These are phyloP conservation scores for Thaumetopoea pityocampa DNA, from an alignment of 1,140 invertebrate species.

Conservation along the genomic window DNA sequence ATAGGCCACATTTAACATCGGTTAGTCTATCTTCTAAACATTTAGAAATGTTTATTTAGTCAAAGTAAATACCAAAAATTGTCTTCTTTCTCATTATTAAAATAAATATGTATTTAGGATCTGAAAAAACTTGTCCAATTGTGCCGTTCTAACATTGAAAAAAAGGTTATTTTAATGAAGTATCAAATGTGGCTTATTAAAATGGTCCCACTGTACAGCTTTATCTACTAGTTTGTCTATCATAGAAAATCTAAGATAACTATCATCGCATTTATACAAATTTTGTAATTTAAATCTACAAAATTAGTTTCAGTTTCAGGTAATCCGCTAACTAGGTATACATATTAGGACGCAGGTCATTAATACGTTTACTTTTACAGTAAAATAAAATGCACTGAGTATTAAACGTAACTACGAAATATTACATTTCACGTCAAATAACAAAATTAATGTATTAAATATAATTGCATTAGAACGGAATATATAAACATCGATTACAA, in stretches of 20 bases:
- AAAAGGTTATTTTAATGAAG: too few species aligned
- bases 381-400: constrained; percentile 49
- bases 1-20: too few species aligned
- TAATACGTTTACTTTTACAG: constrained; percentile 27
- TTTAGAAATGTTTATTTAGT: too few species aligned
- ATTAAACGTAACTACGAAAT: constrained; percentile 52
- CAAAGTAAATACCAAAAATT: too few species aligned
- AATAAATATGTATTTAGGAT: too few species aligned
- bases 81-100: too few species aligned
- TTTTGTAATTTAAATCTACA: constrained; percentile 60
- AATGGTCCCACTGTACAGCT: too few species aligned
- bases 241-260: constrained; percentile 73
- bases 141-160: too few species aligned
- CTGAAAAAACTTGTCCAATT: too few species aligned
- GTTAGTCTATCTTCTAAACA: too few species aligned
- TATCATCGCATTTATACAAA: constrained; percentile 59
- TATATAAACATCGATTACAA: constrained; percentile 43
- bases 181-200: too few species aligned
- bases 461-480: constrained; percentile 14
- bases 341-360: constrained; percentile 58
- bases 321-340: constrained; percentile 48
- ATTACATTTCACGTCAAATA: constrained; percentile 38
- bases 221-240: constrained; percentile 58
- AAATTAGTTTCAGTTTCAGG: constrained; percentile 44
- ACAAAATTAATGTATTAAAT: constrained; percentile 20